Evolutionary conservation across 2,113 vertebrate species (phyloP), one percentile per base, ranked within the genome.

Genomic region (Eulacestoma nigropectus): DNA sequence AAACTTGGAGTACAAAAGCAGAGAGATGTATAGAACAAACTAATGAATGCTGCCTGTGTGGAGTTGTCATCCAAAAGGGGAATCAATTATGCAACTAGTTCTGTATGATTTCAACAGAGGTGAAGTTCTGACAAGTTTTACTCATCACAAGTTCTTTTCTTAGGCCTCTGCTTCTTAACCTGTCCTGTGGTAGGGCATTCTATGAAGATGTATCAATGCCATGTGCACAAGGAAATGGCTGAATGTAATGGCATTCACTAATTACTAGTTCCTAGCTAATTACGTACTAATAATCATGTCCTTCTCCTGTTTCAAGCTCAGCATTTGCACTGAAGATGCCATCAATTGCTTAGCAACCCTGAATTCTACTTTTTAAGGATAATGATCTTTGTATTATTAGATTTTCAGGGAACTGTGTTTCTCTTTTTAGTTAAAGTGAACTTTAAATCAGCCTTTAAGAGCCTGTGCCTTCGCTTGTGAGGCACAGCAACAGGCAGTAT

Each of bases 341-440:
- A 68, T 50, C 59, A 53, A 84, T 73, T 89, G 73, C 90, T 92
- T 95, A 90, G 94, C 91, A 94, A 90, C 87, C 39, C 55, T 6
- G 23, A 84, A 42, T 70, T 87, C 72, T 75, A 4, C 49, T 60
- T 90, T 82, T 70, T 57, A 78, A 88, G 29, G 27, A n/a, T 47
- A 82, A 69, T 55, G 9, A 57, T 87, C 35, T 84, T 72, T 63
- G 6, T 50, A 14, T 95, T 81, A 74, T n/a, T 70, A 68, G 65
- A 27, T 73, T 47, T 93, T 69, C 37, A 50, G 63, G 68, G 60
- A 77, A 6, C 37, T 26, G 16, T 57, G 25, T 23, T 95, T 70
- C 76, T 46, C 41, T 74, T 81, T 91, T 56, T 60, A 33, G 33
- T 29, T 55, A 15, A 79, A 90, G 32, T 60, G 56, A 91, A 69